Base-by-base conservation (phyloP, 1,140 invertebrate species). In the Heliconius eleuchia region DNA sequence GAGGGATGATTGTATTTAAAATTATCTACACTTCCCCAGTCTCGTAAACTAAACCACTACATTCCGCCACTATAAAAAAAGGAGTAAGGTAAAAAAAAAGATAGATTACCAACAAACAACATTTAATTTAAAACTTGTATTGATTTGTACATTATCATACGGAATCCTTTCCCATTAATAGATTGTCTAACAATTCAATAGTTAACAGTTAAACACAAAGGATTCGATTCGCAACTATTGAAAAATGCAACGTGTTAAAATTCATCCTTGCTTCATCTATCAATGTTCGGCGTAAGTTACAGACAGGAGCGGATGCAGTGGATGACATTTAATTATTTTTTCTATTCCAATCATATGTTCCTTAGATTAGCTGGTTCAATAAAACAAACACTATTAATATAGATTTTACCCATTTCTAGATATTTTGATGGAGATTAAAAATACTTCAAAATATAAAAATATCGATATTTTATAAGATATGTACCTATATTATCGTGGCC, bases 221-320 rank as follows among this genome's bases (percentile, higher is more conserved):
- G 74, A 83, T 83, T 73, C 50, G 60, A 82, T 79, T 77, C 78
- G 66, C 79, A 71, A 76, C 81, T 71, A 83, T 83, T 82, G 71
- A 77, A 84, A 85, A 81, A 50, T 83, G 86, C 86, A 83, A 86
- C 79, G 84, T 88, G 86, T 82, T 87, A 85, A 87, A 87, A 87
- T 84, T 87, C 86, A 88, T 87, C 74, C 50, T 52, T 23, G 39
- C 71, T 34, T 75, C 80, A 89, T 89, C 83, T 81, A 87, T 86
- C 86, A 86, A 3, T 11, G n/a, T 30, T 39, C 70, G 60, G 23
- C 3, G 82, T 71, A 85, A 85, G 80, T 78, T 50, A 82, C 46
- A 79, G 60, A 73, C 71, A 23, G 19, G 6, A 77, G 80, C 34
- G 76, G 13, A 13, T 46, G 13, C 3, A 16, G 42, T 9, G 42